Conservation (phyloP, 1,140 invertebrate genomes). For the Prorops nasuta region DNA sequence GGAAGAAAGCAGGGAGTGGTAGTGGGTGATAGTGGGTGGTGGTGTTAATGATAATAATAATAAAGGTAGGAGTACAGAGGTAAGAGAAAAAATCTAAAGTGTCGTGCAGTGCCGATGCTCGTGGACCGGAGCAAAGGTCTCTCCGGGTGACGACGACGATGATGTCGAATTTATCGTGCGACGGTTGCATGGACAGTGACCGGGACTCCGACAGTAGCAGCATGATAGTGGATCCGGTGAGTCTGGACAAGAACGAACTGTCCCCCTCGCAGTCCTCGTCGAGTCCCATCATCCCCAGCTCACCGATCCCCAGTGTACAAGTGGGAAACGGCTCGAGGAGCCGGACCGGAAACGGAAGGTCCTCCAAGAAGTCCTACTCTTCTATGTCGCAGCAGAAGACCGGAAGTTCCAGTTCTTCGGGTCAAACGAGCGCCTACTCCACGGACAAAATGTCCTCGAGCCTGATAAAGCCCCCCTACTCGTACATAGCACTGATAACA, state of each 20-base stretch:
- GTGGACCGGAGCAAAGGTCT: constrained; percentile 22
- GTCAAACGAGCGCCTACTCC: constrained; percentile 21
- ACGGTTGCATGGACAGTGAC: constrained; percentile 50
- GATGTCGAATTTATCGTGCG: constrained; percentile 45
- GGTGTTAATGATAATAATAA: too few species aligned
- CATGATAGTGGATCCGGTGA: constrained; percentile 54
- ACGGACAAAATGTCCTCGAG: constrained; percentile 50
- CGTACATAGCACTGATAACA: constrained; percentile 96
- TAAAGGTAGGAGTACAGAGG: neutral
- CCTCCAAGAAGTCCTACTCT: constrained; percentile 41
- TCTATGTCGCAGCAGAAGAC: constrained; percentile 38
- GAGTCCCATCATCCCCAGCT: constrained; percentile 33
- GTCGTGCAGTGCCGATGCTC: constrained; percentile 16
- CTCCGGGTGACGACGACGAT: too few species aligned
- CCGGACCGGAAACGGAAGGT: constrained; percentile 17
- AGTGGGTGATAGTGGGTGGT: too few species aligned
- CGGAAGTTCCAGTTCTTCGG: neutral
- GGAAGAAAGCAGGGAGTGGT: neutral
- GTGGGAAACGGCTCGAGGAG: neutral
- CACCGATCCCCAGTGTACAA: constrained; percentile 19
- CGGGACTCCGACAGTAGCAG: constrained; percentile 52
- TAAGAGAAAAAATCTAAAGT: neutral
- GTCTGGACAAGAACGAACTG: constrained; percentile 45
- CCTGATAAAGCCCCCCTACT: constrained; percentile 92
- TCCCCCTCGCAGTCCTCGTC: constrained; percentile 41